These are phyloP conservation scores for Protobothrops flavoviridis DNA, from an alignment of 2,113 vertebrate genomes.

Conservation along the genomic window DNA sequence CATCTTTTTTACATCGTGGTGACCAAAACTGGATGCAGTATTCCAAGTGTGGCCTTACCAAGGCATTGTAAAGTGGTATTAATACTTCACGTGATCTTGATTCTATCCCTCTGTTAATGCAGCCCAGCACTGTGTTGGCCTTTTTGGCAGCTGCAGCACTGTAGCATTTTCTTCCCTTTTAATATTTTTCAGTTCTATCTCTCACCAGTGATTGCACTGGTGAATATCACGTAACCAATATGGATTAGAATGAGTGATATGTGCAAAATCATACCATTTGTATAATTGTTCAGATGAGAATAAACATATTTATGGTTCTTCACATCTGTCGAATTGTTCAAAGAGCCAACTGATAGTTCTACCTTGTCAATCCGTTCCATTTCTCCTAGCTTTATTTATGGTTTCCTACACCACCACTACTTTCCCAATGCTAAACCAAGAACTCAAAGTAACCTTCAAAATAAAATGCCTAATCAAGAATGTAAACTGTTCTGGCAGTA, in stretches of 20 bases:
- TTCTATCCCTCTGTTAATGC: too few species aligned
- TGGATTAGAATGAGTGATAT: not conserved
- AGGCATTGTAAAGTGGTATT: too few species aligned
- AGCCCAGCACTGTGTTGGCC: too few species aligned
- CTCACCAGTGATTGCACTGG: not conserved
- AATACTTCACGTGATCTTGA: too few species aligned
- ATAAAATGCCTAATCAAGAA: not conserved
- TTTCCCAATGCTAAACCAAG: not conserved
- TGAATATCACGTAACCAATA: not conserved
- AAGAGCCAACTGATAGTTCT: not conserved
- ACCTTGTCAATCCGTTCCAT: not conserved
- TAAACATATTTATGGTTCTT: not conserved
- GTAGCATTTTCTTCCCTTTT: slow-evolving; percentile 2
- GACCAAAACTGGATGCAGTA: too few species aligned
- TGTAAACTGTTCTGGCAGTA: not conserved
- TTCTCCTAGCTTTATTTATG: not conserved
- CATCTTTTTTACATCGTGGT: too few species aligned
- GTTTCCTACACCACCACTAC: not conserved
- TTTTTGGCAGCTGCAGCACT: too few species aligned
- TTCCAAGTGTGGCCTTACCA: too few species aligned
- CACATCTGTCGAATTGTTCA: not conserved
- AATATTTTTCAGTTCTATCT: not conserved
- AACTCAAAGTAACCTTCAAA: not conserved
- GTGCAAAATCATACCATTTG: not conserved
- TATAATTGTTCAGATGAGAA: not conserved